A percentile compares a stretch with the other conserved stretches of the same genome.
Evolutionary conservation across 2,113 vertebrate species (phyloP).

Genomic region (Deroptyus accipitrinus): DNA sequence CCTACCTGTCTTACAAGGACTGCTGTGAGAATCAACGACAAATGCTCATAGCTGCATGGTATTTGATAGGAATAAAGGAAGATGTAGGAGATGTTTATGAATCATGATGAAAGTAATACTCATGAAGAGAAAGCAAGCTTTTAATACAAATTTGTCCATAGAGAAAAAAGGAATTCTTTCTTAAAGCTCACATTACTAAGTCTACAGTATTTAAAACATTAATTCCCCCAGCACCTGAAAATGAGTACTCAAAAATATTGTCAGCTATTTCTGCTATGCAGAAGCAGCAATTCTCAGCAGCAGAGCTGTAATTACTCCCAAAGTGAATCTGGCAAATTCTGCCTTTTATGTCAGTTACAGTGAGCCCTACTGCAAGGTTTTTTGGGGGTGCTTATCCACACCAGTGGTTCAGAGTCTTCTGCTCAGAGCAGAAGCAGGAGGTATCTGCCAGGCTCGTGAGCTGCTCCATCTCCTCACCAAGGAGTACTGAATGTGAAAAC

Average conservation of each 20-base stretch:
- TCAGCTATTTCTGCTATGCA: conserved; percentile 30
- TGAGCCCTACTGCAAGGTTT: neutral
- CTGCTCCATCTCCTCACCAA: neutral
- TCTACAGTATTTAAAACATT: conserved; percentile 35
- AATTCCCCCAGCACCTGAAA: conserved; percentile 27
- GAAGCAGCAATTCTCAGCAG: neutral
- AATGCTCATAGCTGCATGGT: neutral
- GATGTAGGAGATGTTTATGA: neutral
- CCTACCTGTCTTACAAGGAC: neutral
- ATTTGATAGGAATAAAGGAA: conserved; percentile 21
- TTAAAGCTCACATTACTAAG: conserved; percentile 21
- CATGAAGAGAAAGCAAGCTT: conserved; percentile 3
- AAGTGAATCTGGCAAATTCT: neutral
- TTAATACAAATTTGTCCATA: neutral
- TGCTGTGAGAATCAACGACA: neutral
- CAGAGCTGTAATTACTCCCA: conserved; percentile 1
- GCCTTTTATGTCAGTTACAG: neutral
- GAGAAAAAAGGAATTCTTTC: neutral
- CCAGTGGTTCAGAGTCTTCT: neutral
- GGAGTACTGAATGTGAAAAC: neutral
- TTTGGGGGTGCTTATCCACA: neutral
- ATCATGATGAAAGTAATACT: neutral
- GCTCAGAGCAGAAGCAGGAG: neutral
- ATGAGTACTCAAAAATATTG: conserved; percentile 2
- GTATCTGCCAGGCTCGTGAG: neutral